phyloP scores from a whole-genome alignment of 2,888 invertebrate genomes.

The Epirrita christyi region DNA sequence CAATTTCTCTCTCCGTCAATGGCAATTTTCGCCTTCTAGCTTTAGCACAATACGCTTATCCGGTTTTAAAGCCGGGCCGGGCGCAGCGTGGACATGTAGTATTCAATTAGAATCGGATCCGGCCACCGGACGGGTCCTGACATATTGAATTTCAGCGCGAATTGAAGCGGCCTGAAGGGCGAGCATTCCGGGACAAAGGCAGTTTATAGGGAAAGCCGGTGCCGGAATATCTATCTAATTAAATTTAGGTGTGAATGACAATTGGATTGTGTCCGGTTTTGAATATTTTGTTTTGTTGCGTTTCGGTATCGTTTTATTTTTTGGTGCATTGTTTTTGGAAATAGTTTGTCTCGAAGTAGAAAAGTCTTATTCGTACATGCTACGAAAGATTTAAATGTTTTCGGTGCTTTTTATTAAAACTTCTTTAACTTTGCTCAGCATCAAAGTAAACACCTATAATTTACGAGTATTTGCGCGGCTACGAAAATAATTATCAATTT shows the following conservation, averaged over 20 bases:
- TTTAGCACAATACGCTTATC: slow-evolving; percentile 33
- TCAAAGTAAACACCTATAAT: slow-evolving; percentile 30
- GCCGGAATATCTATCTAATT: slow-evolving; percentile 30
- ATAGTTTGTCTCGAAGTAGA: no score
- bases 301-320: slow-evolving; percentile 3
- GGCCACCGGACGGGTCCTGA: slow-evolving; percentile 37
- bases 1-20: slow-evolving; percentile 29
- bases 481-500: slow-evolving; percentile 57
- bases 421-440: slow-evolving; percentile 3
- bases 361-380: no score
- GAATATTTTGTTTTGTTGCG: slow-evolving; percentile 16
- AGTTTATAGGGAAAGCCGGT: slow-evolving; percentile 26
- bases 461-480: slow-evolving; percentile 38
- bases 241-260: slow-evolving; percentile 29
- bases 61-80: slow-evolving; percentile 35
- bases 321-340: background rate
- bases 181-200: slow-evolving; percentile 29
- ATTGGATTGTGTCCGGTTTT: slow-evolving; percentile 17
- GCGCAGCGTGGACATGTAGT: slow-evolving; percentile 46
- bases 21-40: slow-evolving; percentile 32
- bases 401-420: background rate
- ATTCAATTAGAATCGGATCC: slow-evolving; percentile 51
- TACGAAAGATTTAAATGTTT: no score
- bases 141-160: slow-evolving; percentile 50
- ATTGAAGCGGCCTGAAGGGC: slow-evolving; percentile 40